Conservation (phyloP, 2,797 vertebrate species). For the Rhabdophis nuchalis region DNA sequence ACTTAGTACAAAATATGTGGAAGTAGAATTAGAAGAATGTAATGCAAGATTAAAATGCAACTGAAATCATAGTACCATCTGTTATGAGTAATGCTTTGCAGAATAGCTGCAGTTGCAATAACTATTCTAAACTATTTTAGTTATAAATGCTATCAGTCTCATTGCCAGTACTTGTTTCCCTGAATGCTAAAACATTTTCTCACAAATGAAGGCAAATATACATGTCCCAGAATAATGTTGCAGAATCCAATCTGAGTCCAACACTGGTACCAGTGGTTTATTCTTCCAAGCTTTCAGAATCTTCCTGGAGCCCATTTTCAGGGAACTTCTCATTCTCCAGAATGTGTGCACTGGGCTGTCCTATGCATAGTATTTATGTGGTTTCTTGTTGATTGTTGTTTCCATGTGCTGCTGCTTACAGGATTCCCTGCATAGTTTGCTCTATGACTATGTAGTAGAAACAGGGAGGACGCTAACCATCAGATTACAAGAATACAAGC, state of each 20-base stretch:
- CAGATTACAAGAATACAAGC: neutral
- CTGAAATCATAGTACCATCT: neutral
- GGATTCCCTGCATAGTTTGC: neutral
- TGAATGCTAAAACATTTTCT: neutral
- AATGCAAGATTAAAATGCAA: neutral
- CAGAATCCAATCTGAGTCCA: neutral
- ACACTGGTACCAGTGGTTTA: too few species aligned
- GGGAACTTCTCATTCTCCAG: too few species aligned
- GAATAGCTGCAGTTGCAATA: neutral
- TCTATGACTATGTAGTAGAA: neutral
- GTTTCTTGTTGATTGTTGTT: neutral
- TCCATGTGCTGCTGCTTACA: neutral
- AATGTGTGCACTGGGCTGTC: too few species aligned
- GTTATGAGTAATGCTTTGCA: neutral
- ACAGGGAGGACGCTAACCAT: neutral
- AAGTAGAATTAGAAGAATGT: neutral
- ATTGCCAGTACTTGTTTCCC: neutral
- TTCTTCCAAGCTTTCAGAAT: too few species aligned
- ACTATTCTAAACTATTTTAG: neutral
- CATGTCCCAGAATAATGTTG: neutral
- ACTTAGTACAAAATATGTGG: neutral
- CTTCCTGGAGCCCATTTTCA: too few species aligned
- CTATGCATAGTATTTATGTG: too few species aligned
- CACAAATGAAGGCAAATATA: neutral
- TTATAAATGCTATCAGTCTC: neutral